Base-by-base conservation (phyloP, 2,113 vertebrate species). In the Fulmarus glacialis region DNA sequence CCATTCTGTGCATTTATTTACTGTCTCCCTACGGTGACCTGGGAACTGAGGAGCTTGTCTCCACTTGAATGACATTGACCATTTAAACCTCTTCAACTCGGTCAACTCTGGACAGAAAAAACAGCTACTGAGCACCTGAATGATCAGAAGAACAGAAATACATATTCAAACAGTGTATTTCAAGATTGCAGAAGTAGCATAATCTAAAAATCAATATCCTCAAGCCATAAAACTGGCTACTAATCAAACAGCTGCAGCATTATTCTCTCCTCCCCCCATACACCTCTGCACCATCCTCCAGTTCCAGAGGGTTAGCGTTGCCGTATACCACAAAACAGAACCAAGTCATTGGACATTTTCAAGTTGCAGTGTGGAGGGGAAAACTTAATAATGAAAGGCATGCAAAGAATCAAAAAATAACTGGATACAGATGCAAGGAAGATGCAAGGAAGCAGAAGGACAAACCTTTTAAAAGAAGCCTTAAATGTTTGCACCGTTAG, bases 231-330 rank as follows among this genome's bases (percentile, higher is more conserved):
- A 93, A 29, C 50, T 53, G 38, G 50, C 77, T 66, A 11, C 50
- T 53, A 73, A 87, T 58, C 63, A 87, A 88, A 30, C 32, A 88
- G 82, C 62, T 72, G 40, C 82, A 93, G 52, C n/a, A 59, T n/a
- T 47, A 47, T 19, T 63, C 34, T 50, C n/a, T 34, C 40, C 22
- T 85, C n/a, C 58, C 13, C 24, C 43, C 21, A 52, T 26, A 67
- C 13, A 72, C 5, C 45, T 53, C 59, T 45, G 58, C 34, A 73
- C 45, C 34, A 64, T 7, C 36, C n/a, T 68, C 40, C 48, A 43
- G 29, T 12, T 82, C 43, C 79, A 72, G 24, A 0, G 2, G 23
- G 21, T 52, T 2, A 15, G 45, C 0, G 0, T 1, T 56, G 30
- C 70, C 63, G 8, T 3, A 2, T 0, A 36, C 4, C 48, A 81